Evolutionary conservation across 2,888 invertebrate genomes (phyloP).

Genomic region (Megastigmus dorsalis): DNA sequence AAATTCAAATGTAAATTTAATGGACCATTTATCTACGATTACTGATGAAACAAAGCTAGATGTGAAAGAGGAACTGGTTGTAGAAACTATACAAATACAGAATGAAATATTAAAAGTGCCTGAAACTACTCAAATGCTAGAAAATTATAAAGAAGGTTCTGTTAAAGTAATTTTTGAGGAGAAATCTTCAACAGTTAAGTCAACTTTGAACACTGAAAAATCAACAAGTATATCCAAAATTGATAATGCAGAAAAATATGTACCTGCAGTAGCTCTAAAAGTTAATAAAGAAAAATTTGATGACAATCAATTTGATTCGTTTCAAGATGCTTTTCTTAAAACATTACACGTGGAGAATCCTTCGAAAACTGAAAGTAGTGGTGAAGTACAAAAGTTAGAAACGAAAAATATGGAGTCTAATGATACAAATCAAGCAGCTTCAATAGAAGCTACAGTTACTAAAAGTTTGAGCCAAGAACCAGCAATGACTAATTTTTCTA

Average conservation of each 20-base stretch:
- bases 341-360: constrained; percentile 61
- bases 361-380: not conserved
- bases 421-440: not conserved
- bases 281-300: constrained; percentile 51
- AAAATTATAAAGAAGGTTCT: not conserved
- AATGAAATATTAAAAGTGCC: not conserved
- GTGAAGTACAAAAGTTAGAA: not conserved
- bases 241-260: not conserved
- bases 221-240: not conserved
- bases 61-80: not conserved
- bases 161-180: not conserved
- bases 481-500: constrained; percentile 55
- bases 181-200: not conserved
- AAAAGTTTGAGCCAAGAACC: constrained; percentile 6
- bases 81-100: not conserved
- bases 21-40: not conserved
- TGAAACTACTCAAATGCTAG: not conserved
- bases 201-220: not conserved
- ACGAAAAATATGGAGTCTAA: not conserved
- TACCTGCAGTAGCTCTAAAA: not conserved
- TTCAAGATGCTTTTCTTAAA: constrained; percentile 68
- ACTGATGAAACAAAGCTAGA: not conserved
- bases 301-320: constrained; percentile 63
- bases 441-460: not conserved
- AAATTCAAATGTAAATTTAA: constrained; percentile 5